These are phyloP conservation scores for Helicoverpa armigera DNA, from an alignment of 1,140 invertebrate genomes.

Conservation along the genomic window DNA sequence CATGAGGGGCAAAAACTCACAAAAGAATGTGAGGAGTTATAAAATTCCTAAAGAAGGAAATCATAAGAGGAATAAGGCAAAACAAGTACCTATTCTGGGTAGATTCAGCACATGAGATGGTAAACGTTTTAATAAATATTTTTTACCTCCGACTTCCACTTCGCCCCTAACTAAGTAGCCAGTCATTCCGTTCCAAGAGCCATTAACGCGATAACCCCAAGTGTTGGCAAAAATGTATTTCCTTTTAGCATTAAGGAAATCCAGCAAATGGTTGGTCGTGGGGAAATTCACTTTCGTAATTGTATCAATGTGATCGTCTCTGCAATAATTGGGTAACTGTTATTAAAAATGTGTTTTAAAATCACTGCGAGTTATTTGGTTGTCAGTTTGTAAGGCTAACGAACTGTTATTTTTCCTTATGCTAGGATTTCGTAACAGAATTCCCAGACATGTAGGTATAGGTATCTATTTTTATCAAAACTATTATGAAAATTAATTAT, in stretches of 20 bases:
- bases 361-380: too few relatives aligned
- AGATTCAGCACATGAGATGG: too few relatives aligned
- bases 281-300: slow-evolving; percentile 89
- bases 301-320: slow-evolving; percentile 87
- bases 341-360: not conserved
- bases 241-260: slow-evolving; percentile 87
- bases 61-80: too few relatives aligned
- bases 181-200: slow-evolving; percentile 89
- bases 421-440: not conserved
- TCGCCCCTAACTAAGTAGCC: slow-evolving; percentile 87
- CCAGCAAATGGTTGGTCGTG: slow-evolving; percentile 85
- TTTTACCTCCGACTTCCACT: slow-evolving; percentile 88
- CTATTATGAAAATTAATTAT: not conserved
- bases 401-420: slow-evolving; percentile 8
- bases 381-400: not conserved
- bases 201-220: slow-evolving; percentile 87
- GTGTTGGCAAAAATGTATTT: slow-evolving; percentile 83
- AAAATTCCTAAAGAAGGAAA: too few relatives aligned
- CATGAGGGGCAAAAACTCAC: too few relatives aligned
- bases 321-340: slow-evolving; percentile 15
- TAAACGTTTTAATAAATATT: not conserved
- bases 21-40: too few relatives aligned
- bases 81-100: too few relatives aligned
- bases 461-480: not conserved
- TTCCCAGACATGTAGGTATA: not conserved